Base-by-base conservation (phyloP, 2,888 invertebrate genomes). In the Rhamphomyia laevipes region DNA sequence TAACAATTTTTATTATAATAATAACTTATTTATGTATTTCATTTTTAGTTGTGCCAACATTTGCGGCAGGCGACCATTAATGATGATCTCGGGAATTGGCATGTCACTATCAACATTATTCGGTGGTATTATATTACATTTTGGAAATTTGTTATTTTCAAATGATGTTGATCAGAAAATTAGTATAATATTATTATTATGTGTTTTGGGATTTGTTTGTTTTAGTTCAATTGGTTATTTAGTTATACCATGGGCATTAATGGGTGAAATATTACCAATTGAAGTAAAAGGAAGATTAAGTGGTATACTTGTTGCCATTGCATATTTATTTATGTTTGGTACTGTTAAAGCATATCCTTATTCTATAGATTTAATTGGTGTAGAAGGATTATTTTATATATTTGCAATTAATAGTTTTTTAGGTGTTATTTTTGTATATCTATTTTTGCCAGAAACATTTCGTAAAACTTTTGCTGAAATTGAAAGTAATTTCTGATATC, bases 241-340 rank as follows among this genome's bases (percentile, higher is more conserved):
- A 46, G 73, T 75, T 9, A 76, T 78, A 48, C 78, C 78, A 2
- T 79, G 79, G 79, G 74, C 77, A 4, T 57, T 78, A 21, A 74
- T 76, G 18, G 68, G 70, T 6, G 58, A 59, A 53, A 45, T 58
- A 15, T 48, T 57, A 35, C 56, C 58, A 9, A 57, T 53, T 7
- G 54, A 57, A 47, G 57, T 76, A 3, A 65, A 75, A 46, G 78
- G 75, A 1, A 67, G 71, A 46, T 65, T 76, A 10, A 72, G 76
- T 2, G 76, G 77, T 2, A 21, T 74, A 4, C 61, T 77, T 57
- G 63, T 77, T 13, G 71, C 76, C 0, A 53, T 73, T n/a, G 74
- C 75, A 2, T 77, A 78, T 54, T 17, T 74, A 6, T 57, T 76
- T 5, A 77, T 78, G 76, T 78, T 77, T 60, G 63, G 63, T 12